Base-by-base conservation (phyloP, 2,797 vertebrate species). In the Garrulus glandarius region DNA sequence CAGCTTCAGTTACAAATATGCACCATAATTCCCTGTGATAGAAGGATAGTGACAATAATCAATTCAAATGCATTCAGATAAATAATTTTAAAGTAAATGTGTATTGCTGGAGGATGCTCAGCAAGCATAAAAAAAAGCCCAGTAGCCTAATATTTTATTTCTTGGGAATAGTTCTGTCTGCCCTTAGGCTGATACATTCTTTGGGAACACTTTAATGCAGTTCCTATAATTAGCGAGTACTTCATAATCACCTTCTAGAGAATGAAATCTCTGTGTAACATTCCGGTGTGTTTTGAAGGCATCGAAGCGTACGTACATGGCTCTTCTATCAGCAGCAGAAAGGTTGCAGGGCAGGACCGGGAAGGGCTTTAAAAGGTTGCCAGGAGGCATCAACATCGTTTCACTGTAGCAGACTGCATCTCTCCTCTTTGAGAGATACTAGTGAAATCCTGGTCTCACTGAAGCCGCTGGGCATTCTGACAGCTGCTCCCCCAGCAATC, bases 1-100 rank as follows among this genome's bases (percentile, higher is more conserved):
- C 49, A 90, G 52, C 37, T 36, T 70, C 59, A 79, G 67, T 72
- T 86, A 84, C 57, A 87, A 84, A 93, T 94, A 84, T 76, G 70
- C 67, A 56, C 19, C 19, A 14, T 60, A 82, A 64, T 60, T 95
- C 77, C 74, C 83, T 67, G 13, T 15, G 5, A 84, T 87, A 86
- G 60, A 83, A 83, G 26, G 63, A 44, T 30, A 55, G 64, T 52
- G 87, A 78, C 65, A 94, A 94, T 90, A 92, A 95, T 93, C 0
- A 90, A 96, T 94, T 94, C 89, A 93, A 95, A 92, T 90, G 30
- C 37, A 88, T 93, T 88, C 91, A 88, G 49, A 92, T 76, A 97
- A 91, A 89, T 72, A 79, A 84, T 72, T 87, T 59, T 76, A 46
- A 90, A 84, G 37, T 52, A 88, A 94, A 96, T 90, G 50, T 11